Base-by-base conservation (phyloP, 2,113 vertebrate genomes). In the Dasyprocta punctata region DNA sequence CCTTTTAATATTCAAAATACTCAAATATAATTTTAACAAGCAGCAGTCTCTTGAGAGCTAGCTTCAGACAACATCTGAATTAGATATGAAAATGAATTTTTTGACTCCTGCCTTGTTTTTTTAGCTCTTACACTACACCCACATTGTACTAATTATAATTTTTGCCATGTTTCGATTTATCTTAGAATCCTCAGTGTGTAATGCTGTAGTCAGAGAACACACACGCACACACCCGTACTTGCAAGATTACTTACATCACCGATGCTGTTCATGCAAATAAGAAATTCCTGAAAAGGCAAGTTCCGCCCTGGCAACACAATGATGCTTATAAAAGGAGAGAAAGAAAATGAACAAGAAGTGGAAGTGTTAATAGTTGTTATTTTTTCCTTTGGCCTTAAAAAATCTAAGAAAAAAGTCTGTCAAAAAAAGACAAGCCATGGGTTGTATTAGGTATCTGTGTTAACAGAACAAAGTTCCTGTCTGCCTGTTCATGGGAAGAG, bases 111-210 rank as follows among this genome's bases (percentile, higher is more conserved):
- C 97, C 98, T 98, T 89, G 77, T 90, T 95, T 90, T 98, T 97
- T 98, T 98, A 98, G 98, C 97, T 98, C 47, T 98, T 96, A 97
- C 89, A 97, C 97, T 96, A 89, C 95, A 98, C 98, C 97, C 97
- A 98, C 98, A 95, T 96, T 41, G 63, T 52, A 5, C 97, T 98
- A 98, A 98, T 98, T 98, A 98, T 98, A 98, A 94, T 96, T 91
- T 94, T 98, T 96, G 85, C 96, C 98, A 97, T 95, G 97, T 96
- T 98, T 97, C 97, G 97, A 85, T 98, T 97, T 97, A 95, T 98
- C 84, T 94, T 98, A 86, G 95, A 86, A 41, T 96, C 75, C 97
- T 3, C 89, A 28, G 54, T 96, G 67, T 98, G 56, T 98, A 96
- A 97, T 97, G 96, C 85, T 90, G 19, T 80, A 97, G 78, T 96